Conservation (phyloP, 2,888 invertebrate species). For the Callimorpha dominula region DNA sequence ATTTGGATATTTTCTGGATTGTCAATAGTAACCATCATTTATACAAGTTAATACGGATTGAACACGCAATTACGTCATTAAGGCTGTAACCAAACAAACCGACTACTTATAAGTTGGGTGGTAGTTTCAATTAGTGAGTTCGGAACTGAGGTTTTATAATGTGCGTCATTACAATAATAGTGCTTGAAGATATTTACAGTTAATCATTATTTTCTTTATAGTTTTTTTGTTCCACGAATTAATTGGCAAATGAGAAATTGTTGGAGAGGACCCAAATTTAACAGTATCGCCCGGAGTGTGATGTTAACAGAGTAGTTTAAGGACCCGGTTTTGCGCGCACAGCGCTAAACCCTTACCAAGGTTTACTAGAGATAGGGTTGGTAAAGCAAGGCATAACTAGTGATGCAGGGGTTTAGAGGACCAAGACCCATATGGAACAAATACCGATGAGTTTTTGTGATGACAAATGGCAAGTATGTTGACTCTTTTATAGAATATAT, state of each 20-base stretch:
- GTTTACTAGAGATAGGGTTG: not conserved
- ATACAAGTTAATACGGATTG: slow-evolving; percentile 47
- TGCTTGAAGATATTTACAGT: not conserved
- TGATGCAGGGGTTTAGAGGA: no score
- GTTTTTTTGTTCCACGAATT: not conserved
- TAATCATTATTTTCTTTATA: not conserved
- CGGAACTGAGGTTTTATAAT: slow-evolving; percentile 8
- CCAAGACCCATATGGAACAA: no score
- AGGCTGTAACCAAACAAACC: slow-evolving; percentile 43
- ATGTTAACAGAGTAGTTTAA: not conserved
- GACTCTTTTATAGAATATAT: no score
- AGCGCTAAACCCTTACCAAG: not conserved
- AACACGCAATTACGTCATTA: slow-evolving; percentile 61
- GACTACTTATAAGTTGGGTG: slow-evolving; percentile 37
- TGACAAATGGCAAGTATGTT: no score
- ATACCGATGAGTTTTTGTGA: no score
- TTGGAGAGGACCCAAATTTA: not conserved
- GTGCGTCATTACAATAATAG: not conserved
- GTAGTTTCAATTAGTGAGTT: slow-evolving; percentile 46
- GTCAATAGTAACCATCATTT: not conserved
- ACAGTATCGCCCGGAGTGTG: not conserved
- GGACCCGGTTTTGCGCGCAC: not conserved
- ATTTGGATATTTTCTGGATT: slow-evolving; percentile 1
- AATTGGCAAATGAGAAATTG: not conserved
- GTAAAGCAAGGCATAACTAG: not conserved